phyloP scores from a whole-genome alignment of 2,797 vertebrate species.

The Philypnodon macrostomus region DNA sequence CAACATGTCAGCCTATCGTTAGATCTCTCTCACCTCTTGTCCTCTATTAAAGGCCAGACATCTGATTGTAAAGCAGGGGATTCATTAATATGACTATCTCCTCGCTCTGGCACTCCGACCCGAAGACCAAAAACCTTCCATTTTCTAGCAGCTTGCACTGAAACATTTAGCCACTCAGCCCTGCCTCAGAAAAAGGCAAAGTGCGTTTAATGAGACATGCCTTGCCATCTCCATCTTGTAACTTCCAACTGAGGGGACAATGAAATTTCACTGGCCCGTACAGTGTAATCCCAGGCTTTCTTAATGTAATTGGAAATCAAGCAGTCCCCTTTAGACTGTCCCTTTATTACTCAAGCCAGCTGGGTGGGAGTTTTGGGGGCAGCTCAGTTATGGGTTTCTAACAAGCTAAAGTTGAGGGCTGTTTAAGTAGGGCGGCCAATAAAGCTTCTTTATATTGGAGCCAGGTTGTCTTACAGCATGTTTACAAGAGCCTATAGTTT shows the following conservation, averaged over 20 bases:
- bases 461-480: conserved; percentile 22
- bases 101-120: conserved; percentile 19
- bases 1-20: conserved; percentile 27
- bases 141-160: conserved; percentile 24
- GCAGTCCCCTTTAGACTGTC: conserved; percentile 42
- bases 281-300: conserved; percentile 60
- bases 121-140: conserved; percentile 28
- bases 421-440: conserved; percentile 52
- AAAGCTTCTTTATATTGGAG: conserved; percentile 48
- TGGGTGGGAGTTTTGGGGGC: conserved; percentile 22
- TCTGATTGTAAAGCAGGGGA: conserved; percentile 49
- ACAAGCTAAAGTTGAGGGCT: conserved; percentile 36
- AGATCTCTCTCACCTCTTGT: conserved; percentile 45
- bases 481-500: conserved; percentile 29
- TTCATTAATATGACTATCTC: conserved; percentile 41
- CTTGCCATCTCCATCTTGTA: conserved; percentile 54
- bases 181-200: conserved; percentile 35
- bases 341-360: conserved; percentile 57
- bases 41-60: conserved; percentile 42
- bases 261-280: conserved; percentile 60
- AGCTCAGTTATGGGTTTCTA: conserved; percentile 42
- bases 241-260: conserved; percentile 60
- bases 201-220: conserved; percentile 61
- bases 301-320: conserved; percentile 66
- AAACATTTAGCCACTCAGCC: conserved; percentile 32